Base-by-base conservation (phyloP, 2,797 vertebrate species). In the Aulostomus chinensis region DNA sequence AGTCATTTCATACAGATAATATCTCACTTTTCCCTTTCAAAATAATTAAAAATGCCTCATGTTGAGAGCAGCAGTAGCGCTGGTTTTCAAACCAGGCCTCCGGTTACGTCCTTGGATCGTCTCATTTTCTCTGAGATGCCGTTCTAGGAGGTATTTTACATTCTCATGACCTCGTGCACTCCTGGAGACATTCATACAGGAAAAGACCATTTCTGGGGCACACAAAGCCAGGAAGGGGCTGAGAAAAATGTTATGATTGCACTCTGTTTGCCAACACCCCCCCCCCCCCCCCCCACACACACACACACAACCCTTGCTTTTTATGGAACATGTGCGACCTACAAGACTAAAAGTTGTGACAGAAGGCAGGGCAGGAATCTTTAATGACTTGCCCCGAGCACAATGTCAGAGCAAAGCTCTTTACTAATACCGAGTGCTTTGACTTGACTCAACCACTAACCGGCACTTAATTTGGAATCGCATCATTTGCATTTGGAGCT, bases 221-320 rank as follows among this genome's bases (percentile, higher is more conserved):
- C 73, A 88, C 88, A 90, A 90, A 90, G 85, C 74, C 85, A 90
- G 86, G 88, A 89, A 90, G 74, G 72, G 76, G 62, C 61, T 73
- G 58, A 83, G 73, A 62, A 81, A 46, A 33, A 70, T 82, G 68
- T 84, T 85, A 63, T 80, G 71, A 80, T 81, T 83, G 73, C 77
- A 36, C 58, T 29, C 33, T 32, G 41, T 62, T 41, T 50, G 63
- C 49, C n/a, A n/a, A n/a, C n/a, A n/a, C n/a, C n/a, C n/a, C n/a
- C n/a, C n/a, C n/a, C n/a, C n/a, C n/a, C n/a, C n/a, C n/a, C n/a
- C n/a, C n/a, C n/a, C n/a, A n/a, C n/a, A n/a, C n/a, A n/a, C n/a
- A n/a, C n/a, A n/a, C n/a, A n/a, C n/a, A n/a, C n/a, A n/a, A n/a
- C 62, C 66, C 36, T 49, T 64, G 53, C 68, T 86, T 71, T 86